A percentile compares a stretch with the other conserved stretches of the same genome.
phyloP scores from a whole-genome alignment of 92 coral and sea anemone species.

The Siderastrea siderea region DNA sequence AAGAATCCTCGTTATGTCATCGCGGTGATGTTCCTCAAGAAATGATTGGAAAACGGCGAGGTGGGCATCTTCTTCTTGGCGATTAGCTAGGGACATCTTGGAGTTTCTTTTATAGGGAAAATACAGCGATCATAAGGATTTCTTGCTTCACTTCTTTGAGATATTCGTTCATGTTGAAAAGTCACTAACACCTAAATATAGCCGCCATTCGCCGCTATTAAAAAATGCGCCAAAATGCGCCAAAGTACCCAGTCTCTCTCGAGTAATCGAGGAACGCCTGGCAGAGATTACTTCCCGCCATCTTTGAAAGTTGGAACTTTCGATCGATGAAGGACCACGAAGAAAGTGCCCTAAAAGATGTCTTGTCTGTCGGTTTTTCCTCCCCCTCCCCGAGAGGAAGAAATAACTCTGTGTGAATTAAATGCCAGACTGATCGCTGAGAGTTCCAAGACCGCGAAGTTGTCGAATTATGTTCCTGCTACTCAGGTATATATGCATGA shows the following conservation, averaged over 20 bases:
- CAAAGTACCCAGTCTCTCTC: conserved; percentile 44
- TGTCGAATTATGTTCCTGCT: conserved; percentile 83
- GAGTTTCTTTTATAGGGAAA: neutral
- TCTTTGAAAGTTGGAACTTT: conserved; percentile 11
- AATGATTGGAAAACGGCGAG: conserved; percentile 83
- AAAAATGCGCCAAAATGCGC: neutral
- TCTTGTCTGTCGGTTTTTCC: conserved; percentile 88
- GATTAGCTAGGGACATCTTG: conserved; percentile 24
- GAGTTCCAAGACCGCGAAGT: conserved; percentile 70
- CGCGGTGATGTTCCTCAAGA: conserved; percentile 83
- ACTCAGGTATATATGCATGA: conserved; percentile 58
- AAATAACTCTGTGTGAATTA: conserved; percentile 86
- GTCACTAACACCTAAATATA: neutral
- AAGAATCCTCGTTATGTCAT: conserved; percentile 81
- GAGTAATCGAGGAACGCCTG: conserved; percentile 22
- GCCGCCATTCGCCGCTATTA: conserved; percentile 5
- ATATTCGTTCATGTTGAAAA: neutral
- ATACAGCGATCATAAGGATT: neutral
- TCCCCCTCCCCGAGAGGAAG: conserved; percentile 78
- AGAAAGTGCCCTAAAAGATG: conserved; percentile 30
- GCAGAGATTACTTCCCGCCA: conserved; percentile 48
- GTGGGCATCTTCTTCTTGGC: conserved; percentile 66
- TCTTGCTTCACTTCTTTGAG: neutral
- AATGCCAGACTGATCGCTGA: conserved; percentile 84
- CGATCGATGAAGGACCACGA: neutral